Base-by-base conservation (phyloP, 92 coral and sea anemone species). In the Paramuricea clavata region DNA sequence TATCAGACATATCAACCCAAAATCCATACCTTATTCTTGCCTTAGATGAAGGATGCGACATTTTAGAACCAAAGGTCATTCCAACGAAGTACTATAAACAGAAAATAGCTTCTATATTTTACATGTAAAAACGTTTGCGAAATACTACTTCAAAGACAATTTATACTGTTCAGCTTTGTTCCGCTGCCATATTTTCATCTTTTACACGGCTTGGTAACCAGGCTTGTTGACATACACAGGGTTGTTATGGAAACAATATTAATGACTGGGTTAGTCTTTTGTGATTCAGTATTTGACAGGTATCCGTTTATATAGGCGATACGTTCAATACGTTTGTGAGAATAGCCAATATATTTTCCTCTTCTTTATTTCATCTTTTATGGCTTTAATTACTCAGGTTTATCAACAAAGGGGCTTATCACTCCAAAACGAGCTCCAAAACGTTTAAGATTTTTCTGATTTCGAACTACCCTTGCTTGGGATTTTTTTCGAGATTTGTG, bases 41-140 rank as follows among this genome's bases (percentile, higher is more conserved):
- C 34, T 92, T 81, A 21, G 95, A 87, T 69, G 95, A 79, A 68
- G 94, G 93, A 85, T 92, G 93, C 5, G 98, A 94, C 98, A 95
- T 95, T 72, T 80, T 80, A 73, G 89, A 89, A 54, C 83, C 93
- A 81, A 93, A 69, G 78, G 92, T 91, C 98, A 94, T 94, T 65
- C 91, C 98, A 93, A 33, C 23, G 33, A 52, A 33, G 19, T 10
- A 79, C 43, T 52, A 16, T 50, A 33, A 9, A 54, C 42, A 68
- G 71, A 47, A 74, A 74, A 7, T 4, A 25, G 62, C 12, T 50
- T 76, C 10, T 39, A 39, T 39, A 39, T 39, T 31, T 23, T 6
- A 12, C 3, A 28, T 56, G 23, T 0, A 23, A 28, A 52, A 54
- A 76, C n/a, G 59, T 49, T 8, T 17, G 9, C 11, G 44, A 74